Base-by-base conservation (phyloP, 2,888 invertebrate species). In the Ctenicera cuprea region DNA sequence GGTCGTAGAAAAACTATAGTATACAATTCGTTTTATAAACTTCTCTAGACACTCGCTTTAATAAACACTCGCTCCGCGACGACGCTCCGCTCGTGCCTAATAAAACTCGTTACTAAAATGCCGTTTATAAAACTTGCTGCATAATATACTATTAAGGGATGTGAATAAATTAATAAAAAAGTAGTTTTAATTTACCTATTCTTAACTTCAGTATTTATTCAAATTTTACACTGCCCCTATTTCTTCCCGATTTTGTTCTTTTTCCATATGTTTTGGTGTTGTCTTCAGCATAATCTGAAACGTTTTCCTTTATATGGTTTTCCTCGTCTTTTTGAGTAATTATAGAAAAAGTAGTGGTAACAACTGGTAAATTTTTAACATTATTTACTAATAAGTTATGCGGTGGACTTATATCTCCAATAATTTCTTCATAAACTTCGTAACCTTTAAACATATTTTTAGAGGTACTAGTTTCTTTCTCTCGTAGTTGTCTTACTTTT, bases 371-470 rank as follows among this genome's bases (percentile, higher is more conserved):
- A 7, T 8, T 14, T 8, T 26, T n/a, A 30, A 54, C 30, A 30
- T 5, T 54, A 7, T 33, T 33, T 33, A 33, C 8, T 9, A 33
- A 9, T 33, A 33, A 9, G 9, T 9, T 33, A 9, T 33, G 54
- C 4, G 62, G 62, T 14, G 62, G 62, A 30, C 16, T 22, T 2
- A 45, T 1, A 18, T 62, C 62, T 26, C 45, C 62, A 16, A 62
- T 45, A 30, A 62, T 62, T 16, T 62, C 62, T 18, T 62, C 62
- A 14, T 62, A 62, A 5, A 62, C 62, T 45, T 62, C 62, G 11
- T 62, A 62, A 8, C 62, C 45, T 16, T 62, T 41, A 9, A 45
- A n/a, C 5, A 11, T 2, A 45, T 18, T 41, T 45, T 22, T 62
- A 7, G 45, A 20, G n/a, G n/a, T n/a, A n/a, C n/a, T n/a, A 1